Evolutionary conservation across 53 echinoderm and acorn worm species (phyloP).

Genomic region (Paracentrotus lividus): DNA sequence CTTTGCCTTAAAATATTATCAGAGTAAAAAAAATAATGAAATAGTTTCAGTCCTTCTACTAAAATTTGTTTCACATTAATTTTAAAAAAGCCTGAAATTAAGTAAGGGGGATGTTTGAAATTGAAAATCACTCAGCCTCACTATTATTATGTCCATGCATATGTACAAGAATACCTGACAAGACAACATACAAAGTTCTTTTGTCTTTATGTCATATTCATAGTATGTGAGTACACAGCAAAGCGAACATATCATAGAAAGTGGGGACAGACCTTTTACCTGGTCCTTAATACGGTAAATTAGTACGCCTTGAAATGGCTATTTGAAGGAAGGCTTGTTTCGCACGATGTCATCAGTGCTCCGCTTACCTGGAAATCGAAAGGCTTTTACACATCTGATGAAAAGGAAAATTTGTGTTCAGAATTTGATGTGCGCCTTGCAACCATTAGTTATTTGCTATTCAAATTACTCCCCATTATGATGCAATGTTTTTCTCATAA

Average conservation of each 20-base stretch:
- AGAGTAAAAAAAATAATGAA: too few species aligned
- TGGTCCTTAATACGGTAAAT: slow-evolving; percentile 3
- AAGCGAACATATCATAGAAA: not conserved
- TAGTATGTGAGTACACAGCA: not conserved
- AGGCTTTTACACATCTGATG: slow-evolving; percentile 20
- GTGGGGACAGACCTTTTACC: not conserved
- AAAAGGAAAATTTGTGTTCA: not conserved
- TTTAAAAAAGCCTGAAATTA: too few species aligned
- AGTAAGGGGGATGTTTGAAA: too few species aligned
- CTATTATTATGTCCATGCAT: too few species aligned
- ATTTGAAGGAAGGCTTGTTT: slow-evolving; percentile 25
- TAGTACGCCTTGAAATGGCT: not conserved
- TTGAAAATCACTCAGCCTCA: not conserved
- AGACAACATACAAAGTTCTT: not conserved
- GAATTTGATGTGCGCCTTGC: not conserved
- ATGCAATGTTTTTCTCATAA: too few species aligned
- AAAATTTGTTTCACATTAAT: too few species aligned
- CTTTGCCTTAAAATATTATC: too few species aligned
- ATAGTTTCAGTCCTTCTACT: too few species aligned
- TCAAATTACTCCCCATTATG: too few species aligned
- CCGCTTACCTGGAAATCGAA: slow-evolving; percentile 32
- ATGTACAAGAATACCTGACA: not conserved
- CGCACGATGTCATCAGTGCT: not conserved
- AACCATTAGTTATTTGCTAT: too few species aligned
- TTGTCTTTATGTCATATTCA: too few species aligned